Evolutionary conservation across 2,888 invertebrate genomes (phyloP).

Genomic region (Mesoligia furuncula): DNA sequence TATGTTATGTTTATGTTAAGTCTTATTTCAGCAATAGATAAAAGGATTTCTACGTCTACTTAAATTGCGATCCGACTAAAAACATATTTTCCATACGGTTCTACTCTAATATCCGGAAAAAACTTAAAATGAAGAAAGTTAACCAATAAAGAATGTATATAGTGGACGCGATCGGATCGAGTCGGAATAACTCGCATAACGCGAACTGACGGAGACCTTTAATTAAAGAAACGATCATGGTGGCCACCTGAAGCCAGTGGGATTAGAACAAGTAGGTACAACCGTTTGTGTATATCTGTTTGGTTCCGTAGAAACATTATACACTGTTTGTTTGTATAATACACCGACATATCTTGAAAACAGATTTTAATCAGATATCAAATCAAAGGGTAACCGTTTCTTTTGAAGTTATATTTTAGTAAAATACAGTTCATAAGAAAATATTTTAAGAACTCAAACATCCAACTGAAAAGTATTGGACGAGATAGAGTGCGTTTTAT

Average conservation of each 20-base stretch:
- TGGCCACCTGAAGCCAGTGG: conserved; percentile 60
- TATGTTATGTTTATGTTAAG: not conserved
- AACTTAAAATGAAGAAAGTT: conserved; percentile 64
- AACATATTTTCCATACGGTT: not conserved
- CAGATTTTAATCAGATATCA: not conserved
- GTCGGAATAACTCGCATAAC: conserved; percentile 55
- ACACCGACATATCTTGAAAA: not conserved
- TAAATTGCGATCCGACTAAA: not conserved
- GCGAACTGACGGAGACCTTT: conserved; percentile 59
- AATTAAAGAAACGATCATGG: conserved; percentile 66
- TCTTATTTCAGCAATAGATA: not conserved
- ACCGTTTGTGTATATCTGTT: conserved; percentile 17
- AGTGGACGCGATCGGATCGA: conserved; percentile 51
- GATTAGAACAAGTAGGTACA: conserved; percentile 53
- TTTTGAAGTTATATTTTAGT: not conserved
- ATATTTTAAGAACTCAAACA: not conserved
- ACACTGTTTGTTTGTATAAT: not conserved
- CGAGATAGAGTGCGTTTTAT: not conserved
- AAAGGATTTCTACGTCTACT: not conserved
- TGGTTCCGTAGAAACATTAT: conserved; percentile 27
- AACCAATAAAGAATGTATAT: conserved; percentile 60
- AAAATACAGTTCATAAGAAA: not conserved
- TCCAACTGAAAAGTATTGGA: not conserved
- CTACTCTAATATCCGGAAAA: not conserved
- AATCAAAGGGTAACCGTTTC: not conserved